Base-by-base conservation (phyloP, 2,888 invertebrate species). In the Machimus rusticus region DNA sequence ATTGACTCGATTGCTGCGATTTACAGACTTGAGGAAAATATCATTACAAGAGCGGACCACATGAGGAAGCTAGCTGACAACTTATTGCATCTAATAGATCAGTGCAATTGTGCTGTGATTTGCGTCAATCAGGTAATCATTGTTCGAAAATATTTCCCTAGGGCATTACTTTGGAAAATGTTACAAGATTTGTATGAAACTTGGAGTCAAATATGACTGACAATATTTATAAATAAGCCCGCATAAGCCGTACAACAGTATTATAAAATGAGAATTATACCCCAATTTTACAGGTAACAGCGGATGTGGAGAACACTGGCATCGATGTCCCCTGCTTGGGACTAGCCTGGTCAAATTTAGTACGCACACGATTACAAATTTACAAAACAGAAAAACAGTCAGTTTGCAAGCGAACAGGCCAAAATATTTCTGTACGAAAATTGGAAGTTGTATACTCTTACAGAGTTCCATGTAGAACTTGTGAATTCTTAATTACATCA, bases 1-100 rank as follows among this genome's bases (percentile, higher is more conserved):
- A 93, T 97, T 23, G 96, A 97, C 91, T 96, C 96, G 0, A 95
- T 97, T 88, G 96, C 96, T 12, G 96, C 95, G 1, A 92, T 95
- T 46, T 96, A 95, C 91, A 93, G 96, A 46, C 93, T 94, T 77
- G 93, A 93, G 85, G 92, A 93, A n/a, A 92, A 93, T 89, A 93
- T 93, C 87, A 90, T 91, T 1, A 90, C 91, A 34, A 93, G 96
- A 89, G 94, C 95, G 1, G 93, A 93, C 74, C 94, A 94, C 88
- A 93, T 96, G 90, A 93, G 94, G 87, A 92, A 92, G 87, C 91
- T 96, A 89, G 95, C 94, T 0, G 91, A 93, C 57, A 92, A 93
- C 77, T 91, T 97, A 74, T 94, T 95, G 81, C 92, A 93, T 87
- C 92, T 96, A 79, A 93, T 94, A 14, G 92, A 93, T 37, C 92